Base-by-base conservation (phyloP, 2,888 invertebrate species). In the Dasysyrphus tricinctus region DNA sequence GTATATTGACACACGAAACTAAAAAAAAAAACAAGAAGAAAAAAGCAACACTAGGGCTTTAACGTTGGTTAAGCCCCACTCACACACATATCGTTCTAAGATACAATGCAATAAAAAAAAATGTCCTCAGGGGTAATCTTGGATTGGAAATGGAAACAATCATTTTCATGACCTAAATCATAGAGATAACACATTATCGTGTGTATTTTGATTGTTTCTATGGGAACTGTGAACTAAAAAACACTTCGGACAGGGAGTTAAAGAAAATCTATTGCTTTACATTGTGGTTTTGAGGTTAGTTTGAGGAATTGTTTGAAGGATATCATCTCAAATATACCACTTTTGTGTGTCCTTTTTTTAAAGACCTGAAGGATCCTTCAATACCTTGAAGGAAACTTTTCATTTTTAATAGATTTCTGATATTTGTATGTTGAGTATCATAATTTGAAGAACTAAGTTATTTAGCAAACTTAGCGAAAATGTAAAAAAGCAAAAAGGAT, bases 101-200 rank as follows among this genome's bases (percentile, higher is more conserved):
- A 59, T 5, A 24, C 39, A 34, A 16, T 0, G n/a, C n/a, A n/a
- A n/a, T n/a, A n/a, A 63, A 63, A 16, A 47, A 8, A 16, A 65
- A 8, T 39, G 19, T 24, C 39, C 61, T 39, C 7, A 8, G 8
- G 61, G 39, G 39, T 59, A 61, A 42, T 61, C 61, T 61, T 61
- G 61, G 49, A 67, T 67, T 67, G 49, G 34, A 47, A 49, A 47
- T 32, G 29, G 16, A 49, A 67, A 49, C 65, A 67, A 67, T 67
- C 65, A 67, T 49, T 49, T n/a, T 32, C 49, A 49, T 49, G 65
- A 67, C 65, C 65, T 49, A 19, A 34, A 67, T 67, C 65, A 67
- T 12, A 12, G 65, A 19, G 49, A 67, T 34, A 34, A 67, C 49
- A 67, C 65, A 65, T 47, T 65, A n/a, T 47, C 3, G 16, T 47